These are phyloP conservation scores for Hyposoter dolosus DNA, from an alignment of 2,888 invertebrate species.

Conservation along the genomic window DNA sequence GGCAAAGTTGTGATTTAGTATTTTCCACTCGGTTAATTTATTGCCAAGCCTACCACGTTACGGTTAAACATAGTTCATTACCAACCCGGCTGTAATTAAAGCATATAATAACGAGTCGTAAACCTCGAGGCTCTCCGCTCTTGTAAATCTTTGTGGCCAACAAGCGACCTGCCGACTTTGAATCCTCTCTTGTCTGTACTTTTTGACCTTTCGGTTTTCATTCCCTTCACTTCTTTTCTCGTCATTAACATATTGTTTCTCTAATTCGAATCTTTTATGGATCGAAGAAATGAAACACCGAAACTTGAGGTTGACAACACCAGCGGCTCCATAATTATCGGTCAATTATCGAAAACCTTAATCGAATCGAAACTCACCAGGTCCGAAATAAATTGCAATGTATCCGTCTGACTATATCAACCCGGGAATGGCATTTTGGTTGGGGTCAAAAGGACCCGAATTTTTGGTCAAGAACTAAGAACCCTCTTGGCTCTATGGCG, in stretches of 20 bases:
- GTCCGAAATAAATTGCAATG: not conserved
- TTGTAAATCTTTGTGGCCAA: constrained; percentile 82
- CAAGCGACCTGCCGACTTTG: constrained; percentile 71
- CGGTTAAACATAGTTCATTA: constrained; percentile 84
- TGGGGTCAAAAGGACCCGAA: not conserved
- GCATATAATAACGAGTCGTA: constrained; percentile 83
- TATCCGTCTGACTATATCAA: too few relatives aligned
- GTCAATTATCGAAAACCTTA: not conserved
- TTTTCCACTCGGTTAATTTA: constrained; percentile 84
- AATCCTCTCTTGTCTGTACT: constrained; percentile 57
- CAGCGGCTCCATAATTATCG: not conserved
- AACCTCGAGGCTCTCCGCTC: constrained; percentile 81
- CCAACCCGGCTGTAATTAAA: constrained; percentile 83
- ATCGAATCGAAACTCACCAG: not conserved
- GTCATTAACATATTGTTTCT: constrained; percentile 51
- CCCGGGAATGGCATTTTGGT: not conserved
- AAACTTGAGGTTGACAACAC: not conserved
- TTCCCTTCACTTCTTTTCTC: constrained; percentile 12
- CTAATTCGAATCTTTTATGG: constrained; percentile 60
- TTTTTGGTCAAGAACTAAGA: too few relatives aligned
- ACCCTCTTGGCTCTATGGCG: too few relatives aligned
- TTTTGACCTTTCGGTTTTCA: constrained; percentile 43
- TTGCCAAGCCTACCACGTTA: constrained; percentile 83
- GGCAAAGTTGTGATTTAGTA: constrained; percentile 84
- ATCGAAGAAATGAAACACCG: not conserved